Base-by-base conservation (phyloP, 1,140 invertebrate genomes). In the Polypedilum pembai region DNA sequence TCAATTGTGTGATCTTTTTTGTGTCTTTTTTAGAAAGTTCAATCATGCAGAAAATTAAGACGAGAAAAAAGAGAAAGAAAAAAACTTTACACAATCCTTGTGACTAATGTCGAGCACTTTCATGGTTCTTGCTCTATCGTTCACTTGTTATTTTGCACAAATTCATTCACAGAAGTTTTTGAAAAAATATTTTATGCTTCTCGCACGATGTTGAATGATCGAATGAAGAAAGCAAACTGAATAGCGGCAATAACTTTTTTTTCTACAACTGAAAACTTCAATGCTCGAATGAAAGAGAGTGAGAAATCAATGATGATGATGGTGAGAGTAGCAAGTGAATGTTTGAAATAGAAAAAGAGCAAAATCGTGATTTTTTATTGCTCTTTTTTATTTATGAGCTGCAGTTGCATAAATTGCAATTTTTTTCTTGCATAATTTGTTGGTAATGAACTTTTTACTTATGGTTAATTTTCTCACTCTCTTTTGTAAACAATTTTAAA, bases 11-110 rank as follows among this genome's bases (percentile, higher is more conserved):
- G n/a, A n/a, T n/a, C n/a, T 3, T 15, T 12, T 56, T 56, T 56
- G 7, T 56, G 45, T 15, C 10, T 3, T 56, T 56, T 56, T 3
- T 1, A 56, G 45, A 12, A 56, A 15, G 45, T 12, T 56, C 10
- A 15, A 56, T 56, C 10, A 56, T 3, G n/a, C 7, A 15, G 10
- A 15, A 56, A 17, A 33, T n/a, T n/a, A 33, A 33, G n/a, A 15
- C n/a, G n/a, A n/a, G n/a, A n/a, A n/a, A n/a, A 33, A 3, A 3
- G 24, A 33, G 24, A 3, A 3, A 5, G 5, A 33, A 1, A 33
- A 33, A 33, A 33, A 33, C 24, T 33, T 69, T 69, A 69, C 65
- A 69, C 65, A 69, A 69, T 69, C 65, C 18, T 69, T 69, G n/a
- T 69, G 65, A 18, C 65, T 69, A 10, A 69, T 69, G 17, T 69